Evolutionary conservation across 2,888 invertebrate species (phyloP).

Genomic region (Xanthorhoe designata): DNA sequence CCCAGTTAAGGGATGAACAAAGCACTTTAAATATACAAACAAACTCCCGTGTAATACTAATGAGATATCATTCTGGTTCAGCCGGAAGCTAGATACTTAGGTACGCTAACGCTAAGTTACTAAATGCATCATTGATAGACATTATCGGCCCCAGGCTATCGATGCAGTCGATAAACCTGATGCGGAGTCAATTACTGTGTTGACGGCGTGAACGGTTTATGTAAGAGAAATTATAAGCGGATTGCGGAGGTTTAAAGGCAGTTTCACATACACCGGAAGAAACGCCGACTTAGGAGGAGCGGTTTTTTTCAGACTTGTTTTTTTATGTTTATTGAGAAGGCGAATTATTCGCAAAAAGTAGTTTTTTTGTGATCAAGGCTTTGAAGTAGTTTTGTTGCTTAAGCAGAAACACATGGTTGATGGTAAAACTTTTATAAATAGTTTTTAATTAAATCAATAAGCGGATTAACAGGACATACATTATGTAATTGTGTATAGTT

Average conservation of each 20-base stretch:
- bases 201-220: constrained; percentile 12
- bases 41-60: neutral
- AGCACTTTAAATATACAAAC: neutral
- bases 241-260: neutral
- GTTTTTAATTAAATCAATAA: too few species aligned
- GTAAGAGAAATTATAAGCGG: constrained; percentile 4
- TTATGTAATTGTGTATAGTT: too few species aligned
- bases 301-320: neutral
- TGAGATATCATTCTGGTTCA: neutral
- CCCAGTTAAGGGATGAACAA: too few species aligned
- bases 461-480: too few species aligned
- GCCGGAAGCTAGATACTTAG: neutral
- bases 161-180: constrained; percentile 22
- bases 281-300: neutral
- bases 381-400: too few species aligned
- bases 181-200: constrained; percentile 14
- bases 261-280: neutral
- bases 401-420: too few species aligned
- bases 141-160: constrained; percentile 23
- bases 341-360: too few species aligned
- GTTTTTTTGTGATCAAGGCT: too few species aligned
- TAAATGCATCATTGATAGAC: constrained; percentile 11
- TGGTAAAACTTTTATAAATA: too few species aligned
- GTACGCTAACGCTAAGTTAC: neutral
- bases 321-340: neutral